Conservation (phyloP, 2,888 invertebrate genomes). For the Folsomia manolachei region DNA sequence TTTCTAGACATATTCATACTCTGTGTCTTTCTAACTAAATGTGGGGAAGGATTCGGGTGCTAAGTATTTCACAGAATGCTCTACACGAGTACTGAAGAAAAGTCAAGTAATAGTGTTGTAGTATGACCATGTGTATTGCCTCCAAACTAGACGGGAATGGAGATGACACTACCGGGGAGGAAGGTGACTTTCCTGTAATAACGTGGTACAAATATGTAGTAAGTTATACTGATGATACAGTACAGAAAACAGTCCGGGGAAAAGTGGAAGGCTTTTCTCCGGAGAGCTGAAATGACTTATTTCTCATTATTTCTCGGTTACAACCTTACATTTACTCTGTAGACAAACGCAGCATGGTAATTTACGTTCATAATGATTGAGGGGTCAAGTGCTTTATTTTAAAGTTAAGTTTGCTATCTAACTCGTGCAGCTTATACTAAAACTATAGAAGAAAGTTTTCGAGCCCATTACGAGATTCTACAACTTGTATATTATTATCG, state of each 20-base stretch:
- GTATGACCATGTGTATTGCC: too few species aligned
- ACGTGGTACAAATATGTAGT: not conserved
- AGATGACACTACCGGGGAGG: not conserved
- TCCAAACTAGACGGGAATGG: not conserved
- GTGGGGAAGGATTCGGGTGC: not conserved
- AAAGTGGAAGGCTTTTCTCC: too few species aligned
- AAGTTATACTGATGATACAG: not conserved
- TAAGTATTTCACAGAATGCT: not conserved
- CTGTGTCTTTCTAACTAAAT: not conserved
- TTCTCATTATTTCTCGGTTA: not conserved
- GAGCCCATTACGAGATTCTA: too few species aligned
- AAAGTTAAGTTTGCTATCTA: too few species aligned
- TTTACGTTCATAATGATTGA: too few species aligned
- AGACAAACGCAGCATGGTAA: too few species aligned
- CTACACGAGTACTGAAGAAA: not conserved
- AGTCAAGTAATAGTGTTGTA: too few species aligned
- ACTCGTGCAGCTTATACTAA: too few species aligned
- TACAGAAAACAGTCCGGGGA: not conserved
- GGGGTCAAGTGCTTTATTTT: too few species aligned
- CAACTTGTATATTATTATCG: too few species aligned
- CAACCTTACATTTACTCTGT: not conserved
- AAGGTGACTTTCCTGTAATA: not conserved
- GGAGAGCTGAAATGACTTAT: not conserved
- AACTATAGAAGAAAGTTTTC: too few species aligned
- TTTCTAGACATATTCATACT: too few species aligned